Base-by-base conservation (phyloP, 2,888 invertebrate species). In the Idaea dimidiata region DNA sequence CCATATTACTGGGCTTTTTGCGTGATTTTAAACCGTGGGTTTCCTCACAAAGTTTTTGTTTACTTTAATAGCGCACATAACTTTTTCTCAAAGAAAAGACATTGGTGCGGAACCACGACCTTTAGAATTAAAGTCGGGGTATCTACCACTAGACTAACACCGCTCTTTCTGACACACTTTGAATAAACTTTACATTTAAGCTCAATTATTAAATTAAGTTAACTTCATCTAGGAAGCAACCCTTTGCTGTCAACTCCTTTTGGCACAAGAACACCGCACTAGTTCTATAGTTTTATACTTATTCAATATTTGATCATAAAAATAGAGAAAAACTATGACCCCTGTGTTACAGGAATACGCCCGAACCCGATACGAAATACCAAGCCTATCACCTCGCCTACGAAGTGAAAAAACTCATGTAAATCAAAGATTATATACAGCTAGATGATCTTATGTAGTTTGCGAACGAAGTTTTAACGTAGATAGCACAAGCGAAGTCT, bases 321-420 rank as follows among this genome's bases (percentile, higher is more conserved):
- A 14, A 43, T 3, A 10, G 10, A 10, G 10, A 43, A 43, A 43
- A 43, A 43, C 43, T 14, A 43, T 43, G 43, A 43, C 43, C 90
- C 93, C 95, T 95, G 93, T 90, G 87, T 97, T 97, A 94, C 97
- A 97, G 97, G 97, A 95, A 95, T 93, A 94, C 95, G 91, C 94
- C 93, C 88, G 96, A 95, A 88, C 96, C 97, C 95, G 97, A 97
- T 94, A 96, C 96, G 93, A 96, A 97, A 95, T 98, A 97, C 95
- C 97, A 97, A 95, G 98, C 98, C 95, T 98, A 98, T 95, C 98
- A 98, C 95, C 97, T 99, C 94, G 98, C 98, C 95, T 99, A 99
- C 96, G 98, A 99, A 97, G 98, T 99, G 95, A 98, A 99, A 97
- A 99, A 99, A 95, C 97, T 99, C 96, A 98, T 99, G 99, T 99